Evolutionary conservation across 1,140 invertebrate genomes (phyloP).

Genomic region (Neotoxoptera formosana): DNA sequence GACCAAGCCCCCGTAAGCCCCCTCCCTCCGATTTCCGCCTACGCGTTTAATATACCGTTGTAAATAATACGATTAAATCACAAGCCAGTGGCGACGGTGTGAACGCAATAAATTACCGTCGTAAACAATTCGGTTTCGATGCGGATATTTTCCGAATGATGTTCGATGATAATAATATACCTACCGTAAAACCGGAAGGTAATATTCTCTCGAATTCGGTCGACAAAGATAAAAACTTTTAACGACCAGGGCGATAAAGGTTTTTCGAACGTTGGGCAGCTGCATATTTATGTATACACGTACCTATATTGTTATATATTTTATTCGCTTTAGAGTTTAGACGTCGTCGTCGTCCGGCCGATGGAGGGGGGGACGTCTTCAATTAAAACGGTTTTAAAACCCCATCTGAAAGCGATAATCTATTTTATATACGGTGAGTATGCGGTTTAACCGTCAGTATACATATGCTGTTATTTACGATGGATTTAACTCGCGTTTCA

Average conservation of each 20-base stretch:
- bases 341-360: background rate
- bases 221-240: constrained; percentile 16
- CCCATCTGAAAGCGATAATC: background rate
- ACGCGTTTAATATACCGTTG: no score
- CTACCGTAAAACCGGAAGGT: background rate
- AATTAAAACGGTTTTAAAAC: background rate
- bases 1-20: no score
- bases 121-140: background rate
- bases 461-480: background rate
- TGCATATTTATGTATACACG: no score
- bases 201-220: background rate
- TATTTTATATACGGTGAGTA: background rate
- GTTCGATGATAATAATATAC: background rate
- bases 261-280: background rate
- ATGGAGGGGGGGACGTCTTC: background rate
- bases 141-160: background rate
- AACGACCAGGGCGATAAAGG: background rate
- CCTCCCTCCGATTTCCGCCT: no score
- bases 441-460: background rate
- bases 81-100: no score
- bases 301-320: background rate
- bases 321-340: background rate
- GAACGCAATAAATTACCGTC: background rate
- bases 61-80: background rate
- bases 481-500: background rate